Percentiles rank a stretch among this genome's conserved stretches.
Evolutionary conservation across 1,140 invertebrate species (phyloP).

Genomic region (Pseudomyrmex gracilis): DNA sequence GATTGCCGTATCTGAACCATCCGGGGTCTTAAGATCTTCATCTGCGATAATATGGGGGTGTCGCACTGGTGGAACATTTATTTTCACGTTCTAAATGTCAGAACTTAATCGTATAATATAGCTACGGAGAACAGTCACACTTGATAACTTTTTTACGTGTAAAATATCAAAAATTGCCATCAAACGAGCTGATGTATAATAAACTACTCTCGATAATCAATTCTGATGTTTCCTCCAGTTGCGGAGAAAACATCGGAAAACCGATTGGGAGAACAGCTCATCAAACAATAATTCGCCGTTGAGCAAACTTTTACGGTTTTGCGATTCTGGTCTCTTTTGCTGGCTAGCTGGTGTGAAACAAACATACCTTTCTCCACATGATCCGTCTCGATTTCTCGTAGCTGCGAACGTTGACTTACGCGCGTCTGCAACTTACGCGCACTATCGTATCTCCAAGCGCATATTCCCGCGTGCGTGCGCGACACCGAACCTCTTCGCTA

Average conservation of each 20-base stretch:
- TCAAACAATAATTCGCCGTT: constrained; percentile 1
- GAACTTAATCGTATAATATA: neutral
- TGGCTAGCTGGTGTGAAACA: neutral
- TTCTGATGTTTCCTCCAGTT: neutral
- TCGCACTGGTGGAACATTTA: constrained; percentile 62
- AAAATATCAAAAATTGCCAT: neutral
- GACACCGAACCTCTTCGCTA: constrained; percentile 33
- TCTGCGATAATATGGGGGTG: constrained; percentile 66
- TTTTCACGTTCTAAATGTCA: constrained; percentile 47
- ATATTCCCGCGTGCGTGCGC: constrained; percentile 11
- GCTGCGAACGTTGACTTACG: constrained; percentile 35
- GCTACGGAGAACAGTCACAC: neutral
- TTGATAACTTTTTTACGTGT: neutral
- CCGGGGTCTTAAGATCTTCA: constrained; percentile 68
- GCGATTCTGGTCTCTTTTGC: neutral
- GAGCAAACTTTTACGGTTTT: constrained; percentile 2
- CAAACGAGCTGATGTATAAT: neutral
- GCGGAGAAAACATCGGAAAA: neutral
- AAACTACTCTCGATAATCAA: neutral
- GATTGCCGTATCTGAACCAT: constrained; percentile 20
- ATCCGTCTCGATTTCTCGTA: constrained; percentile 24
- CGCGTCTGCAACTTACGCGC: constrained; percentile 7
- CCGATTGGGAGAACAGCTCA: neutral
- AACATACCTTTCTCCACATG: constrained; percentile 54
- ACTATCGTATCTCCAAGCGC: neutral